Percentiles rank a stretch among this genome's conserved stretches.
Evolutionary conservation across 2,113 vertebrate species (phyloP).

Genomic region (Ciconia stormi): DNA sequence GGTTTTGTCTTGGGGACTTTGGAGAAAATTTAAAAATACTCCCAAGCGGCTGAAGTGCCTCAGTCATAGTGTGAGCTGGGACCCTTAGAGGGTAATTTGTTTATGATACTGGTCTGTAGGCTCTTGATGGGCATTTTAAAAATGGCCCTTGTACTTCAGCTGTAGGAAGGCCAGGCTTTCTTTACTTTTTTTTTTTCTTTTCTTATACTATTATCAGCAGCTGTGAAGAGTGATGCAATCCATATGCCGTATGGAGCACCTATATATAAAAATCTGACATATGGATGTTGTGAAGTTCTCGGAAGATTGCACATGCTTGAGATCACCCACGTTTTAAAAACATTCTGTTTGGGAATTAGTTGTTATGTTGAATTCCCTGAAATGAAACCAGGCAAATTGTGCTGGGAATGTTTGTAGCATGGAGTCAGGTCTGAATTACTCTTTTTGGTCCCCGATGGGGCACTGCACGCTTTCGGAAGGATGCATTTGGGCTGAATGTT

Average conservation of each 20-base stretch:
- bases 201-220: constrained; percentile 53
- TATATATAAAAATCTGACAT: constrained; percentile 54
- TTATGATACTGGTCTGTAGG: neutral
- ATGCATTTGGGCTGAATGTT: neutral
- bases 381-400: neutral
- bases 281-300: constrained; percentile 56
- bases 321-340: constrained; percentile 50
- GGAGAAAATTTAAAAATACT: neutral
- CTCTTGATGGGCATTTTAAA: neutral
- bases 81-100: neutral
- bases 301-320: constrained; percentile 23
- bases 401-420: neutral
- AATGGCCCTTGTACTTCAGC: neutral
- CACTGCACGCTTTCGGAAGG: neutral
- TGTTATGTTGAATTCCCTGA: neutral
- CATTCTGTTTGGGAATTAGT: constrained; percentile 48
- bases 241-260: constrained; percentile 38
- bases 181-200: neutral
- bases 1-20: neutral
- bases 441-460: neutral
- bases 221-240: constrained; percentile 53
- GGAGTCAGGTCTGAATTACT: neutral
- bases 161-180: neutral
- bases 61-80: neutral
- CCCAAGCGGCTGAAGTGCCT: neutral